Base-by-base conservation (phyloP, 37 sponge, comb jelly and placozoan species). In the Aphrocallistes beatrix region DNA sequence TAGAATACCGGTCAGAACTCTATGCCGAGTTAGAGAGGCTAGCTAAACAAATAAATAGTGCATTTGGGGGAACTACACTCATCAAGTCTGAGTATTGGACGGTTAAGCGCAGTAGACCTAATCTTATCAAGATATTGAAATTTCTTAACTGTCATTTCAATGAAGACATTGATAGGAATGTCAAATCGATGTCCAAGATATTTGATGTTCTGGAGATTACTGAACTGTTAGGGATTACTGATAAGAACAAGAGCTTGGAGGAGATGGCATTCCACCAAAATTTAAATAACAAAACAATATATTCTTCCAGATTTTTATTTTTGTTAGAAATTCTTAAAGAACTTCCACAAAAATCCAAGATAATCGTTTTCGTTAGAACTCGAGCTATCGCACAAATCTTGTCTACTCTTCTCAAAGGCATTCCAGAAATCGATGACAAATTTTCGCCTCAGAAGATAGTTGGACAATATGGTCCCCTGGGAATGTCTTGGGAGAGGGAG, bases 401-500 rank as follows among this genome's bases (percentile, higher is more conserved):
- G n/a, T 19, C 75, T 19, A 60, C 75, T 60, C 1, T 60, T 19
- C 75, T 60, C 32, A 60, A 60, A 28, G 75, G n/a, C 10, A 28
- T 25, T 28, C 75, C 10, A 30, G 34, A 60, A 28, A 28, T 60
- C n/a, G n/a, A 60, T 60, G 32, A 60, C 3, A 60, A 60, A 60
- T 60, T 60, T 60, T 60, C 75, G 10, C 75, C 75, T 19, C 3
- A 25, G 75, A 60, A 60, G 34, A 60, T 60, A 19, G 75, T 60
- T 13, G 75, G 75, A 60, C 75, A 60, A 28, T 19, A 19, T 32
- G 75, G 75, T 32, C 75, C 75, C 10, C n/a, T 60, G 6, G 75
- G 75, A 32, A 60, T 60, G 75, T 25, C 10, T 30, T 60, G 75
- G 75, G 21, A 25, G 6, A 60, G n/a, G 6, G 88, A 91, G 36